Evolutionary conservation across 1,140 invertebrate genomes (phyloP).

Genomic region (Drosophila elegans): DNA sequence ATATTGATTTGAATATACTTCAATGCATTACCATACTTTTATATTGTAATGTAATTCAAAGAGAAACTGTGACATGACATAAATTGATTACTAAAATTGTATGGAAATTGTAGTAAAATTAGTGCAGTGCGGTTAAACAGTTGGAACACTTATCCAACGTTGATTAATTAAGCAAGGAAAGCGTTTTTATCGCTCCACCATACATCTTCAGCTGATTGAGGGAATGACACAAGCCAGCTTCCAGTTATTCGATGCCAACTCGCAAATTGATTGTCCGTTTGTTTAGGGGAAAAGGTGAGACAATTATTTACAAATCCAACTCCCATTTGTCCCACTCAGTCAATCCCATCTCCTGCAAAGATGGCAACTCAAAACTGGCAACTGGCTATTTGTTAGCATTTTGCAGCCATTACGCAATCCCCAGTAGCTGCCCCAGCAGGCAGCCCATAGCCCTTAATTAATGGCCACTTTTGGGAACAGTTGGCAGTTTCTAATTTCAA

Average conservation of each 20-base stretch:
- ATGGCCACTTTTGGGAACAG: constrained; percentile 62
- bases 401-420: constrained; percentile 45
- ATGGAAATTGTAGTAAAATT: too few species aligned
- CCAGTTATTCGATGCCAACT: constrained; percentile 17
- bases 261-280: constrained; percentile 43
- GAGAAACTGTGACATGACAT: not conserved
- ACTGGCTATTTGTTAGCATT: constrained; percentile 57
- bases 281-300: constrained; percentile 44
- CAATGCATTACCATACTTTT: too few species aligned
- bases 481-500: constrained; percentile 71
- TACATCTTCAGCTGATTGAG: constrained; percentile 14
- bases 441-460: constrained; percentile 59
- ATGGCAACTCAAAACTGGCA: constrained; percentile 16
- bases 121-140: too few species aligned
- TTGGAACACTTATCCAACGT: not conserved
- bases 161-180: not conserved
- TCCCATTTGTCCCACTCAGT: constrained; percentile 30
- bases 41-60: too few species aligned
- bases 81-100: too few species aligned
- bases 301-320: constrained; percentile 50
- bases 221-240: constrained; percentile 20
- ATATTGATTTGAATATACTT: too few species aligned
- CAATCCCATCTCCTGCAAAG: not conserved
- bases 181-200: not conserved
- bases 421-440: constrained; percentile 26